Evolutionary conservation across 2,797 vertebrate species (phyloP).

Genomic region (Austrolebias charrua): DNA sequence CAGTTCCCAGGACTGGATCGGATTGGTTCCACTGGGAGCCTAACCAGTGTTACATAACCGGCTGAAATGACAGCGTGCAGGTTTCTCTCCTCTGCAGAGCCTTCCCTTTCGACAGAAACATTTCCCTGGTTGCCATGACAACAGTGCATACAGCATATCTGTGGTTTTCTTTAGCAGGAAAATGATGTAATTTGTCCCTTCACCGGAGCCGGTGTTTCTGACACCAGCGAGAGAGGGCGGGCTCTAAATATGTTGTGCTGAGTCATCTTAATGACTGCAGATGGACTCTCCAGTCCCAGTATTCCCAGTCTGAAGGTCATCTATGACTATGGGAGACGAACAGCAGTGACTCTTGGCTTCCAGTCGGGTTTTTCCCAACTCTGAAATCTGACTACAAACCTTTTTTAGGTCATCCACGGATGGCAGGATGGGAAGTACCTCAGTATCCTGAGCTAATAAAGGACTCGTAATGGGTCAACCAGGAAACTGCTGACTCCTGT

Average conservation of each 20-base stretch:
- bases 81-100: conserved; percentile 22
- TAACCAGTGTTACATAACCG: conserved; percentile 34
- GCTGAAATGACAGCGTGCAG: conserved; percentile 25
- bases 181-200: conserved; percentile 68
- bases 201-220: conserved; percentile 53
- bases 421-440: not conserved
- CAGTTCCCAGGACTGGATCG: conserved; percentile 2
- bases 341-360: not conserved
- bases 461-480: too few species aligned
- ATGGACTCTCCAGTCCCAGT: too few species aligned
- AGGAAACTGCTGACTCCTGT: not conserved
- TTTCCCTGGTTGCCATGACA: conserved; percentile 70
- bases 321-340: not conserved
- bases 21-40: conserved; percentile 10
- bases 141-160: conserved; percentile 60
- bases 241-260: conserved; percentile 7
- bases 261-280: not conserved
- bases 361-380: not conserved
- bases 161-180: conserved; percentile 61
- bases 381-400: not conserved
- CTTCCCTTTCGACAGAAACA: conserved; percentile 19
- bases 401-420: not conserved
- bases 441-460: not conserved
- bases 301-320: not conserved
- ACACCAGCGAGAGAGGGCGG: conserved; percentile 5